These are phyloP conservation scores for Acipenser transmontanus DNA, from an alignment of 2,797 vertebrate genomes.

Conservation along the genomic window DNA sequence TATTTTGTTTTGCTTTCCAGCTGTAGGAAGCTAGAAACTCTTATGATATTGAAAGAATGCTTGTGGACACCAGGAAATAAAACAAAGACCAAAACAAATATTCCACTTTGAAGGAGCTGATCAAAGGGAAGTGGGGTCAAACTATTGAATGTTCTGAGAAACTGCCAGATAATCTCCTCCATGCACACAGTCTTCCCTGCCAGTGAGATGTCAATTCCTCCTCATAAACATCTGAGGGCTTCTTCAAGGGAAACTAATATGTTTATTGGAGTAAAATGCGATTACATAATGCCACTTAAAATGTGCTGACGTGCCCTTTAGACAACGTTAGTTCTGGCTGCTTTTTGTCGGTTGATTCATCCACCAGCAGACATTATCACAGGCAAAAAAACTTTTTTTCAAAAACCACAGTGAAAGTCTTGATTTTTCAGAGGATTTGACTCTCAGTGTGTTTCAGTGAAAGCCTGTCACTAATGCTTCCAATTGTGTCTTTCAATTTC, in stretches of 20 bases:
- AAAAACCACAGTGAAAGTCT: background rate
- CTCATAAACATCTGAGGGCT: conserved; percentile 1
- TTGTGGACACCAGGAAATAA: conserved; percentile 20
- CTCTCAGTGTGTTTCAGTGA: background rate
- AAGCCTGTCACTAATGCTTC: conserved; percentile 1
- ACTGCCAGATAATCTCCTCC: conserved; percentile 3
- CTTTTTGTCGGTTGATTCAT: background rate
- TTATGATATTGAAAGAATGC: conserved; percentile 5
- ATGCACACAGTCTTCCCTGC: conserved; percentile 2
- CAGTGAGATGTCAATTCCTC: background rate
- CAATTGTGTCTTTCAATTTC: conserved; percentile 5
- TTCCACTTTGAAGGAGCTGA: conserved; percentile 10
- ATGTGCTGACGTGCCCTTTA: background rate
- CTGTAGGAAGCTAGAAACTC: conserved; percentile 4
- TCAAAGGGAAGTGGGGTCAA: conserved; percentile 25
- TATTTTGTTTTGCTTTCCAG: conserved; percentile 9
- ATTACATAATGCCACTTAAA: background rate
- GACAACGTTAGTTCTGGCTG: background rate
- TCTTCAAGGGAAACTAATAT: background rate
- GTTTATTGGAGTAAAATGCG: background rate
- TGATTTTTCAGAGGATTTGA: background rate
- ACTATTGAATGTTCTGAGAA: conserved; percentile 6
- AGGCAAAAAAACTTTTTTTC: background rate
- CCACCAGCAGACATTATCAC: background rate
- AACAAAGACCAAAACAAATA: conserved; percentile 9